Base-by-base conservation (phyloP, 2,888 invertebrate genomes). In the Troides oblongomaculatus region DNA sequence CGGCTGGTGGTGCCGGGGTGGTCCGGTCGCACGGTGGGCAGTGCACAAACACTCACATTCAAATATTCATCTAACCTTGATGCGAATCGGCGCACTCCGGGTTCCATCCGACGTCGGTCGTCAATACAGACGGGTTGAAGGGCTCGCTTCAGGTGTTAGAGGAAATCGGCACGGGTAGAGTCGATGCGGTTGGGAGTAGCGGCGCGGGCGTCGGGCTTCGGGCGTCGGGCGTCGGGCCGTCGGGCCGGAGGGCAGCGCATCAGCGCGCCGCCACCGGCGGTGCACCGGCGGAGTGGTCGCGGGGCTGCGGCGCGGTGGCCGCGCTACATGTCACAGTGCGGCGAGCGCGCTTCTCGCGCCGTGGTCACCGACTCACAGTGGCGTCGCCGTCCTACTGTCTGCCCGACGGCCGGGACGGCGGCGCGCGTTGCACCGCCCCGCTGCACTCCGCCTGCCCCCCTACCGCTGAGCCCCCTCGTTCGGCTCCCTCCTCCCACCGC, bases 321-420 rank as follows among this genome's bases (percentile, higher is more conserved):
- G 89, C 90, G 87, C 90, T 89, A 89, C 90, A 90, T 90, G 89
- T 88, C 89, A 90, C 90, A 83, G 87, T 87, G 89, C 90, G 89
- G 89, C 89, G 90, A 87, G 90, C 90, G 91, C 91, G 87, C 87
- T 89, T 83, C 84, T 89, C 88, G 90, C 91, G 89, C 90, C 86
- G 85, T 90, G 90, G 87, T 90, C 90, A 89, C 92, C 92, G 92
- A 88, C 90, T 90, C 89, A 85, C 88, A 89, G 90, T 89, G 88
- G 88, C 91, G 91, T 88, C 90, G 92, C 90, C 92, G 92, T 92
- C 92, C 92, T 91, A 92, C 92, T 93, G 92, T 93, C 92, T 93
- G 83, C 77, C 76, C 84, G 87, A 77, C 87, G 86, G 86, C 86
- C 85, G 84, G 87, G 86, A 84, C 87, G 88, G 84, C 86, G 87